Evolutionary conservation across 2,888 invertebrate genomes (phyloP).

Genomic region (Lordiphosa fenestrarum): DNA sequence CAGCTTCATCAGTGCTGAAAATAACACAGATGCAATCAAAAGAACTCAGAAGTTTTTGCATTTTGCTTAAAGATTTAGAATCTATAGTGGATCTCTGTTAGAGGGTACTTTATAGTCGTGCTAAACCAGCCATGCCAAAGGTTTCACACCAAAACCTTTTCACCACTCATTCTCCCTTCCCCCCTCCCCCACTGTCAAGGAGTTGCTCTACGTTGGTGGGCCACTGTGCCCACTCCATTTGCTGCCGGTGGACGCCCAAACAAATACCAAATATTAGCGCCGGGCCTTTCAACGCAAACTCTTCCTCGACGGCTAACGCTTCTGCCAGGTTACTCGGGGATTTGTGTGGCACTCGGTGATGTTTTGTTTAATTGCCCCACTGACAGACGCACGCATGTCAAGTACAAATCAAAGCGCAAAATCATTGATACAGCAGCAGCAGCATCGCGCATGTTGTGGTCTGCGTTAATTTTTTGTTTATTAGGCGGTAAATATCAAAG

Average conservation of each 20-base stretch:
- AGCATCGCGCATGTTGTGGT: slow-evolving; percentile 30
- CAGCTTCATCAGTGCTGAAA: no score
- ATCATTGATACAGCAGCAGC: slow-evolving; percentile 37
- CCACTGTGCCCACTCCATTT: slow-evolving; percentile 30
- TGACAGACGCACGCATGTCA: slow-evolving; percentile 70
- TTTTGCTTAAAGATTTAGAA: no score
- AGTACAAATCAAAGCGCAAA: slow-evolving; percentile 60
- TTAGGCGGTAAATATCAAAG: slow-evolving; percentile 75
- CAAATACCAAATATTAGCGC: slow-evolving; percentile 73
- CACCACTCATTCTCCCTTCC: background rate
- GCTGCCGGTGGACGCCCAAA: slow-evolving; percentile 55
- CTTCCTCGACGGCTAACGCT: background rate
- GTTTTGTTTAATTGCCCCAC: slow-evolving; percentile 67
- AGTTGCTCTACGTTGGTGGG: slow-evolving; percentile 53
- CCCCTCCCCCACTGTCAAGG: background rate
- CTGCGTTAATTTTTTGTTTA: slow-evolving; percentile 72
- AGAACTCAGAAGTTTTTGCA: no score
- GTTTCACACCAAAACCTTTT: background rate
- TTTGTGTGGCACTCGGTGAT: slow-evolving; percentile 52
- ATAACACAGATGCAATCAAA: no score
- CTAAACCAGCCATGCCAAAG: no score
- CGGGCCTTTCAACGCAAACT: slow-evolving; percentile 58
- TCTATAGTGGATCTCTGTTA: no score
- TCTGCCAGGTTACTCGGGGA: slow-evolving; percentile 2
- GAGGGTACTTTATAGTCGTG: no score